Evolutionary conservation across 2,797 vertebrate species (phyloP).

Genomic region (Sylvilagus floridanus): DNA sequence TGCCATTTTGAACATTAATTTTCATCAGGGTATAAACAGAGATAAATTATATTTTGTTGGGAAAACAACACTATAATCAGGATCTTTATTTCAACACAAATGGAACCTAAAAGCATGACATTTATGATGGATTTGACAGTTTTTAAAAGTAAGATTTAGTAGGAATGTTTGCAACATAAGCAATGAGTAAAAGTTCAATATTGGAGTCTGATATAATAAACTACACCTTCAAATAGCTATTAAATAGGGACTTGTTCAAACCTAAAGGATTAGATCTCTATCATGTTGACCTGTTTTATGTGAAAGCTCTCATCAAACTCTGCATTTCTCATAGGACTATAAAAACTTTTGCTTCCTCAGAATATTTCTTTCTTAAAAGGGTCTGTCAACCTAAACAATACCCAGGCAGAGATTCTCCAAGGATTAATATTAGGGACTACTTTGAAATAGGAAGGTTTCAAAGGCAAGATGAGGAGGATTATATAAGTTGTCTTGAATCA

Average conservation of each 20-base stretch:
- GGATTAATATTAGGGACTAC: neutral
- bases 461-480: neutral
- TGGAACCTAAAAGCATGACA: neutral
- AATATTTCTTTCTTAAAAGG: conserved; percentile 32
- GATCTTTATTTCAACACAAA: conserved; percentile 33
- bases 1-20: conserved; percentile 16
- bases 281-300: neutral
- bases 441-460: neutral
- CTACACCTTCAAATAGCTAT: neutral
- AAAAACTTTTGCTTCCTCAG: neutral
- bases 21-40: neutral
- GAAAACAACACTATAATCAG: neutral
- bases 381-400: neutral
- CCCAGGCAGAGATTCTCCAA: neutral
- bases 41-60: neutral
- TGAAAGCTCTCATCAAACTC: neutral
- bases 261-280: neutral
- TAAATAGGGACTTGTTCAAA: neutral
- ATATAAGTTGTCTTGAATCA: neutral
- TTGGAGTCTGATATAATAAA: neutral
- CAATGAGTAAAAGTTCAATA: conserved; percentile 2
- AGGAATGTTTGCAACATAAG: conserved; percentile 23
- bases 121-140: neutral
- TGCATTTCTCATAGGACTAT: conserved; percentile 11
- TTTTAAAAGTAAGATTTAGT: neutral